Base-by-base conservation (phyloP, 2,797 vertebrate genomes). In the Nannoperca australis region DNA sequence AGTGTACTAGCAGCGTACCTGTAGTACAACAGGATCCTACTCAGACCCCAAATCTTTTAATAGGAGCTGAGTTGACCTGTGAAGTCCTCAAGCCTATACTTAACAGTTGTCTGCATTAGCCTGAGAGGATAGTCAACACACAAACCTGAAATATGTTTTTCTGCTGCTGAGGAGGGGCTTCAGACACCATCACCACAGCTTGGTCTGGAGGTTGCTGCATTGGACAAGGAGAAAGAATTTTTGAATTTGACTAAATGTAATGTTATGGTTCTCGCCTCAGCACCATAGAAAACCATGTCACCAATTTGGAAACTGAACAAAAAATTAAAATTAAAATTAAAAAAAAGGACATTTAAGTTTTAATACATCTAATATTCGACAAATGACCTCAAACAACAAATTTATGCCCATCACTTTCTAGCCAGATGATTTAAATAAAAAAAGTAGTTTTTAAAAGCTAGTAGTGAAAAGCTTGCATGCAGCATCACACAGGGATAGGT, bases 71-170 rank as follows among this genome's bases (percentile, higher is more conserved):
- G 20, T 34, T n/a, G 14, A 55, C 17, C 17, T 17, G 8, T 44
- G 30, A 47, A 32, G 8, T 42, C 49, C 12, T 24, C 9, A 32
- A 36, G 40, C 58, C 24, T 7, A 20, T 10, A 53, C 2, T 38
- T 10, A 45, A 63, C 6, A 56, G 40, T 4, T 45, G 8, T 38
- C 7, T 55, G 40, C 18, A 30, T 61, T 45, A 53, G 14, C 44
- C 18, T 30, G 4, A 85, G 1, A 44, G 1, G 17, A 67, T 2
- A 24, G 11, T 42, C 2, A 22, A 22, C 14, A 75, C 24, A 85
- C 91, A 76, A 88, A 99, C 98, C 97, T 99, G 97, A 73, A 99
- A 94, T 88, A 99, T 97, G 85, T 97, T 99, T 91, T 97, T 98
- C 79, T 97, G 94, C 63, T 90, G 93, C 34, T 95, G 92, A 77